Percentiles rank a stretch among this genome's conserved stretches.
Conservation (phyloP, 2,113 vertebrate species). For the Percopsis transmontana region DNA sequence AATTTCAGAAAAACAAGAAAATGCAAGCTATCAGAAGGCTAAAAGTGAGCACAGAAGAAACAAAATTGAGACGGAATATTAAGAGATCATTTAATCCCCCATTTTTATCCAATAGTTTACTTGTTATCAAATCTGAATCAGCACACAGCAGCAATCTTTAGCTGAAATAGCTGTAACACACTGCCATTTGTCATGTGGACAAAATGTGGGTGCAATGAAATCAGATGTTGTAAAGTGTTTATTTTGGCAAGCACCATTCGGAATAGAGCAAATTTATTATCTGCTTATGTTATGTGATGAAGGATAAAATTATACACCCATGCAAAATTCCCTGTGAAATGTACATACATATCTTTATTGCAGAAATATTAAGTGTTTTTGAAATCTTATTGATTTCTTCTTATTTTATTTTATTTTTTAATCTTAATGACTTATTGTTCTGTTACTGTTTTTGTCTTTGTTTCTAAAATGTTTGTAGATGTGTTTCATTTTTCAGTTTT, state of each 20-base stretch:
- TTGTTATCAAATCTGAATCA: constrained; percentile 71
- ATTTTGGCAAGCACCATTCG: constrained; percentile 82
- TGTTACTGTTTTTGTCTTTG: constrained; percentile 27
- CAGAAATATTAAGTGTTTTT: constrained; percentile 81
- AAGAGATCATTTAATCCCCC: constrained; percentile 61
- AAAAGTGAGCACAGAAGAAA: constrained; percentile 48
- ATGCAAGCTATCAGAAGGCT: neutral
- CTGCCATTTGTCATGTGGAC: constrained; percentile 51
- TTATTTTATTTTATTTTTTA: constrained; percentile 29
- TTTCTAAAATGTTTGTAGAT: constrained; percentile 25
- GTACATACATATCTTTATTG: constrained; percentile 89
- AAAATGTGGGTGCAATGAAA: constrained; percentile 65
- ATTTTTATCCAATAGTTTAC: constrained; percentile 71
- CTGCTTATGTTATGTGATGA: constrained; percentile 76
- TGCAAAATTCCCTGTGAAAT: constrained; percentile 90
- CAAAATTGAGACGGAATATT: constrained; percentile 48
- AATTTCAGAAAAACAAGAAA: neutral
- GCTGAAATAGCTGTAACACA: constrained; percentile 67
- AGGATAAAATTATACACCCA: constrained; percentile 82
- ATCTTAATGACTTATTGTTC: constrained; percentile 62
- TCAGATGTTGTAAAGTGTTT: constrained; percentile 75
- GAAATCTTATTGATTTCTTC: constrained; percentile 74
- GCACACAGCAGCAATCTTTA: constrained; percentile 64
- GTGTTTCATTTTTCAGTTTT: constrained; percentile 54
- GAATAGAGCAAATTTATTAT: constrained; percentile 77